Percentiles rank a stretch among this genome's conserved stretches.
These are phyloP conservation scores for Bubalus kerabau DNA, from an alignment of 2,113 vertebrate species.

Conservation along the genomic window DNA sequence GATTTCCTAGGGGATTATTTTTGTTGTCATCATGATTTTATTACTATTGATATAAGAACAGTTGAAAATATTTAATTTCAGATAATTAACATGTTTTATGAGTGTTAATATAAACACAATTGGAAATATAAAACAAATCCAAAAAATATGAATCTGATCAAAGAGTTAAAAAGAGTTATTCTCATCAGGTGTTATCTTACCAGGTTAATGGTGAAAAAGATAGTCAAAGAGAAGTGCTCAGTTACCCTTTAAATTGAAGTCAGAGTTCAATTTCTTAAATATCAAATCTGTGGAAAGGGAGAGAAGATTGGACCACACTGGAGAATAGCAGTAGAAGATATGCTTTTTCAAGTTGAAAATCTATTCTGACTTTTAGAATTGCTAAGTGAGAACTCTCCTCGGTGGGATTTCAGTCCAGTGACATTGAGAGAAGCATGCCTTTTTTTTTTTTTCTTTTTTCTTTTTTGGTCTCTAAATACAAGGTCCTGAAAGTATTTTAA, in stretches of 20 bases:
- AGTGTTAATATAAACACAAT: background rate
- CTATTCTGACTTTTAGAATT: background rate
- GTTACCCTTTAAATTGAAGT: background rate
- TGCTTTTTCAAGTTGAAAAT: background rate
- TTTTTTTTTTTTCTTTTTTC: background rate
- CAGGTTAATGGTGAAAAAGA: background rate
- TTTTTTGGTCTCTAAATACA: background rate
- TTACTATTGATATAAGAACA: background rate
- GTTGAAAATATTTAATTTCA: background rate
- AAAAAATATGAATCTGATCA: background rate
- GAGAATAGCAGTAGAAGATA: background rate
- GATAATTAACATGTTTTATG: background rate
- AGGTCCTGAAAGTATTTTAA: slow-evolving; percentile 4
- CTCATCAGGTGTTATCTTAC: background rate
- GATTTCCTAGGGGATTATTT: background rate
- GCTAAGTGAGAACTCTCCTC: background rate
- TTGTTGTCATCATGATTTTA: background rate
- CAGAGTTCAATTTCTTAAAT: background rate
- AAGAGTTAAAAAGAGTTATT: background rate
- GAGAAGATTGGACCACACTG: background rate
- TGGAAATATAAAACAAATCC: background rate
- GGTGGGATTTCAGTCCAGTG: background rate
- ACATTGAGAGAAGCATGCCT: background rate
- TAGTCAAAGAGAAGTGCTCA: background rate
- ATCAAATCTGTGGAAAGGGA: background rate